Conservation (phyloP, 2,113 vertebrate genomes). For the Ifrita kowaldi region DNA sequence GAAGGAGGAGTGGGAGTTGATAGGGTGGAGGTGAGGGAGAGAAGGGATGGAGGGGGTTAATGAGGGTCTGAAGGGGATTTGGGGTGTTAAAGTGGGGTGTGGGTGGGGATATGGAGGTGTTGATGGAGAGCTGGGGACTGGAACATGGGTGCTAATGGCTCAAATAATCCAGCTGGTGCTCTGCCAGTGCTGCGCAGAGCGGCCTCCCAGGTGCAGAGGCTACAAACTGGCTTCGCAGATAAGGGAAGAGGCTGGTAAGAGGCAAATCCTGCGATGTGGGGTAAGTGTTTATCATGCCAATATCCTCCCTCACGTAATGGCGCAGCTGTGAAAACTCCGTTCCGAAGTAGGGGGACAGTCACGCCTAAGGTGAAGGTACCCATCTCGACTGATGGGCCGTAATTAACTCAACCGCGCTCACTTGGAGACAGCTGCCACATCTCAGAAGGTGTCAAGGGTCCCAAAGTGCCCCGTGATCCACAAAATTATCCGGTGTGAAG, state of each 20-base stretch:
- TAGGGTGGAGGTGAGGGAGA: not conserved
- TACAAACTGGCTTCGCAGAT: not conserved
- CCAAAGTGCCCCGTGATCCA: not conserved
- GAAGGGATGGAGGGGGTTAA: too few relatives aligned
- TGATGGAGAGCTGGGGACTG: not conserved
- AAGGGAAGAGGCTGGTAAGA: not conserved
- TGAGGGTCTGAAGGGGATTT: too few relatives aligned
- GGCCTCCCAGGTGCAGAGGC: not conserved
- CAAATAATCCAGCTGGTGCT: not conserved
- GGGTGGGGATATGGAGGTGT: not conserved
- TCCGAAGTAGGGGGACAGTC: not conserved
- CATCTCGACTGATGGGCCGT: not conserved
- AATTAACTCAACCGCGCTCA: not conserved
- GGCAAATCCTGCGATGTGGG: not conserved
- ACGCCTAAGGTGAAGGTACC: not conserved
- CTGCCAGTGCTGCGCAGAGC: not conserved
- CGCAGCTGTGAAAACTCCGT: not conserved
- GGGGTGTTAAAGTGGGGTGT: not conserved
- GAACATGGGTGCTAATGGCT: not conserved
- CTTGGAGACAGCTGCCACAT: not conserved
- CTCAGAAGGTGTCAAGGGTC: not conserved
- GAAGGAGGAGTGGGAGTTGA: not conserved
- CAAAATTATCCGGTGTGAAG: not conserved
- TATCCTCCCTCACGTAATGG: too few relatives aligned
- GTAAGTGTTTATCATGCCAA: not conserved